Conservation (phyloP, 2,888 invertebrate genomes). For the Ernsta delagoae region DNA sequence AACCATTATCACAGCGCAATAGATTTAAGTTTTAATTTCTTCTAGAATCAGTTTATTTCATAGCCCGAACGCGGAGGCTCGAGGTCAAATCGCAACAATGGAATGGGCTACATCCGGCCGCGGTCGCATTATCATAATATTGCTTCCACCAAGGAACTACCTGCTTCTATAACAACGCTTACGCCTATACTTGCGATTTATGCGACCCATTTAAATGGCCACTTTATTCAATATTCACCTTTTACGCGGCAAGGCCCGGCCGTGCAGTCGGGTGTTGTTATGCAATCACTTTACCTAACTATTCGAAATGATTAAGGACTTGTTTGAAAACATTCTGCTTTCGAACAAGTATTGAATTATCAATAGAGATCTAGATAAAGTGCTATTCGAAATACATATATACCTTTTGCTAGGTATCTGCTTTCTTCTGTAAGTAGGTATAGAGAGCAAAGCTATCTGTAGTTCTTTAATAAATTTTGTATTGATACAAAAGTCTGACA, state of each 20-base stretch:
- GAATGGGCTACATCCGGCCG: conserved; percentile 81
- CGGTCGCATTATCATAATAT: conserved; percentile 76
- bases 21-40: conserved; percentile 51
- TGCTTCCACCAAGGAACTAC: conserved; percentile 73
- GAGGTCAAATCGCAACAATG: conserved; percentile 83
- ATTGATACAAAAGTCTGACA: too few species aligned
- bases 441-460: too few species aligned
- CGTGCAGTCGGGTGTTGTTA: conserved; percentile 10
- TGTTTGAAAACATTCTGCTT: conserved; percentile 10
- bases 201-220: conserved; percentile 43
- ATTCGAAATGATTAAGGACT: conserved; percentile 18
- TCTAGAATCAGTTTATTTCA: conserved; percentile 50
- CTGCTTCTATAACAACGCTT: conserved; percentile 40
- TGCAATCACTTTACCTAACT: background rate
- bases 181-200: conserved; percentile 41
- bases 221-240: conserved; percentile 38
- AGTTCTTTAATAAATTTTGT: too few species aligned
- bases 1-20: conserved; percentile 31
- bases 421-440: too few species aligned
- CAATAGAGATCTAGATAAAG: background rate
- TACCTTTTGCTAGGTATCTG: too few species aligned
- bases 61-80: conserved; percentile 58
- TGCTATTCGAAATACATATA: too few species aligned
- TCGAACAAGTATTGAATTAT: background rate
- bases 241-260: conserved; percentile 28